Conservation (phyloP, 1,140 invertebrate species). For the Ceratosolen fusciceps region DNA sequence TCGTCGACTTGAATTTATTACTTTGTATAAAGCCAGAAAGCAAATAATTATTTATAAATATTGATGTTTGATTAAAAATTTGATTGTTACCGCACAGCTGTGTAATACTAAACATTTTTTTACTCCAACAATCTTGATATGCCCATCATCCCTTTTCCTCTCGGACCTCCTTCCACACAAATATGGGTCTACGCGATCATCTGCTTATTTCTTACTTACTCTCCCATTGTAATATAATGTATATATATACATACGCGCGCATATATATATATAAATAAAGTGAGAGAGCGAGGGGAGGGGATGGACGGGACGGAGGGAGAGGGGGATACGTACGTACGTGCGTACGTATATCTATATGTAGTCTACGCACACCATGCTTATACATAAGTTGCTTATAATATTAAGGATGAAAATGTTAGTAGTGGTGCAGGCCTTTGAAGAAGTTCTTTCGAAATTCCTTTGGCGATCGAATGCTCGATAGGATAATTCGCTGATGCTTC, state of each 20-base stretch:
- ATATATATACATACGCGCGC: too few species aligned
- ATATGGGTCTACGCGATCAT: too few species aligned
- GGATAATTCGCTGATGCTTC: too few species aligned
- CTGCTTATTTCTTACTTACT: too few species aligned
- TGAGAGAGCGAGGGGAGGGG: too few species aligned
- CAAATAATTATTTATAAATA: conserved; percentile 65
- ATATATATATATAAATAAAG: too few species aligned
- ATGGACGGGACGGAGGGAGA: too few species aligned
- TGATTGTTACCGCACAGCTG: conserved; percentile 65
- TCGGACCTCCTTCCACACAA: not conserved
- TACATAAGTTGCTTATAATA: not conserved
- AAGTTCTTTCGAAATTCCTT: not conserved
- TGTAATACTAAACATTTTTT: conserved; percentile 52
- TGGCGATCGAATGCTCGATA: not conserved
- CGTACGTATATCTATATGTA: too few species aligned
- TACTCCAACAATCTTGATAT: conserved; percentile 35
- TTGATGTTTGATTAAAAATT: conserved; percentile 65
- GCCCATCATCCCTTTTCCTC: not conserved
- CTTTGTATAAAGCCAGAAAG: conserved; percentile 63
- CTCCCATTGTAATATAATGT: conserved; percentile 30
- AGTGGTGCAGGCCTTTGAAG: not conserved
- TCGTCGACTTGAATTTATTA: conserved; percentile 53
- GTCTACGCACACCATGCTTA: too few species aligned
- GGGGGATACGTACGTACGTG: too few species aligned
- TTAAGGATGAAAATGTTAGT: not conserved